Base-by-base conservation (phyloP, 2,113 vertebrate genomes). In the Steatornis caripensis region DNA sequence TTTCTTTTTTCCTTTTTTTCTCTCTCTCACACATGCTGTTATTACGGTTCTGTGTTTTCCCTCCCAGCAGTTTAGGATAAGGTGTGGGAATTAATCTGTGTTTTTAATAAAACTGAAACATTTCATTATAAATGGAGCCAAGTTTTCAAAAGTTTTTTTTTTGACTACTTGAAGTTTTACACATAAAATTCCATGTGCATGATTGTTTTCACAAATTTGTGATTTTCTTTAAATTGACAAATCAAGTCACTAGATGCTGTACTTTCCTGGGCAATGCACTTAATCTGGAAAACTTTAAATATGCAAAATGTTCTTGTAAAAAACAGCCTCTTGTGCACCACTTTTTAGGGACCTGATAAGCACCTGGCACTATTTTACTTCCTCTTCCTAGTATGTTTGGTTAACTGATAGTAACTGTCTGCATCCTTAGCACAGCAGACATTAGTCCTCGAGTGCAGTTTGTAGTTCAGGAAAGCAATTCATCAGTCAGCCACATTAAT, bases 381-480 rank as follows among this genome's bases (percentile, higher is more conserved):
- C 51, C 10, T 23, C 16, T 91, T 75, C 37, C 66, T 61, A 6
- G 9, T 62, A 19, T 34, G 51, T 78, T 90, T 87, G 23, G 23
- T 66, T 81, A 60, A 66, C 58, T 66, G 34, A 18, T 41, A 57
- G 70, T 57, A 81, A 29, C 64, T 80, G 8, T 19, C 14, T 89
- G 76, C 45, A 41, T 92, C 68, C 57, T 87, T 34, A 78, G 77
- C 34, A 23, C 57, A 77, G 64, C 51, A 91, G 51, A 92, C 3
- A 0, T 68, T 94, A 71, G 60, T 92, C 76, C 75, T 88, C 1
- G 2, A 81, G 60, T 80, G 69, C 72, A 84, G 51, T 90, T 81
- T 81, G 68, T 89, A 60, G 64, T 90, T 95, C 53, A 94, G 60
- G 69, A 93, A 90, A 75, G 15, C 51, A 49, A 89, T 95, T 94